Evolutionary conservation across 1,140 invertebrate genomes (phyloP), one percentile per base, ranked within the genome.

Genomic region (Pseudomyrmex dendroicus): DNA sequence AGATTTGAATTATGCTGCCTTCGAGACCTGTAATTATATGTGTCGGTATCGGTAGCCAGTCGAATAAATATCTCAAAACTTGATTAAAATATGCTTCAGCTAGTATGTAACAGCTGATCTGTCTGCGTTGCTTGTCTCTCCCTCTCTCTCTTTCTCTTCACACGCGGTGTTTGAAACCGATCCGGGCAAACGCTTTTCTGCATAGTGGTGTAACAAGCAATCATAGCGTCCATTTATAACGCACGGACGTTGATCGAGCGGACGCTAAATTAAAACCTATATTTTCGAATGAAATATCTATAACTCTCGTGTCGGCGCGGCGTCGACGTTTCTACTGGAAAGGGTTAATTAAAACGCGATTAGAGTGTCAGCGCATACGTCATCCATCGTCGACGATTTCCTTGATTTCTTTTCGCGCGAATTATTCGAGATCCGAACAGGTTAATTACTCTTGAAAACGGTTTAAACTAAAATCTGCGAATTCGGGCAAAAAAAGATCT

Each of bases 261-360:
- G 44, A 22, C 44, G 44, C 76, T 80, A 80, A 80, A 80, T 80
- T 80, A 80, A 78, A 80, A 80, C 76, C 76, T 80, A 80, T 80
- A 80, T 72, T 80, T 80, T 72, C 76, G 66, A 80, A 80, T 80
- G 76, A 80, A 80, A 80, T 80, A 80, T 80, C 76, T 80, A 80
- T 80, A 80, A 80, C 66, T 80, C 76, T 54, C 76, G 64, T 80
- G 76, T 72, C 76, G 76, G 76, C 76, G 59, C 76, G 76, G 76
- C 76, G 76, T 68, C 76, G 76, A 80, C 76, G 76, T 72, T 25
- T 57, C 52, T 59, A 70, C 66, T 80, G 66, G 76, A 72, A 80
- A 66, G 76, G 76, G 64, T 80, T 80, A 80, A 80, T 80, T 80
- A 80, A 80, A 80, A 80, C 54, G 66, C 76, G 76, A 80, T 80